Evolutionary conservation across 2,888 invertebrate genomes (phyloP).

Genomic region (Parthenolecanium corni): DNA sequence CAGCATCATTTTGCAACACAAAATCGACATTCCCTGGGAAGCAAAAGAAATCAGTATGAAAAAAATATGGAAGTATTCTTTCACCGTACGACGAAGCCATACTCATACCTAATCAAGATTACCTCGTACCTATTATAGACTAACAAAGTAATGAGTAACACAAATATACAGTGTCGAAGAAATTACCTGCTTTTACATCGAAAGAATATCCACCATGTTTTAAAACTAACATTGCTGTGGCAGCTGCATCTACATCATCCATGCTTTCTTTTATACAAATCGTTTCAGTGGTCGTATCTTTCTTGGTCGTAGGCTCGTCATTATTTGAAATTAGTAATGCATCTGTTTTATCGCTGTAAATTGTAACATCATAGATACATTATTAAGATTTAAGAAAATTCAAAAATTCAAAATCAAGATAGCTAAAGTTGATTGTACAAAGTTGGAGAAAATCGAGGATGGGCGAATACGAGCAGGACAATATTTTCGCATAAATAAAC

Average conservation of each 20-base stretch:
- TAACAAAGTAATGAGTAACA: no score
- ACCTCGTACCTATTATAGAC: no score
- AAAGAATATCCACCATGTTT: constrained; percentile 57
- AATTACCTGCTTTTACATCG: constrained; percentile 19
- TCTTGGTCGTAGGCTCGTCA: background rate
- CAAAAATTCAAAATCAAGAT: no score
- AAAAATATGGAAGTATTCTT: background rate
- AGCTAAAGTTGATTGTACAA: no score
- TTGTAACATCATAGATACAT: background rate
- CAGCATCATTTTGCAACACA: constrained; percentile 3
- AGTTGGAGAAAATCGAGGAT: no score
- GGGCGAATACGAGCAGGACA: no score
- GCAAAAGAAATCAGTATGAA: background rate
- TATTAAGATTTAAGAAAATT: no score
- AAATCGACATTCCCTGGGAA: constrained; percentile 22
- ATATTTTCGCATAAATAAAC: no score
- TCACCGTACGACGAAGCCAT: no score
- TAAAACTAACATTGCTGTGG: constrained; percentile 75
- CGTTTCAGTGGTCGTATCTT: constrained; percentile 1
- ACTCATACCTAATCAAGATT: no score
- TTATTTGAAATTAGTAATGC: background rate
- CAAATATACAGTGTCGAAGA: no score
- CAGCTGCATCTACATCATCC: constrained; percentile 59
- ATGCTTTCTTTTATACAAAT: constrained; percentile 42
- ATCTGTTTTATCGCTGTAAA: background rate